A percentile compares a stretch with the other conserved stretches of the same genome.
These are phyloP conservation scores for Tipula unca DNA, from an alignment of 2,888 invertebrate species.

Conservation along the genomic window DNA sequence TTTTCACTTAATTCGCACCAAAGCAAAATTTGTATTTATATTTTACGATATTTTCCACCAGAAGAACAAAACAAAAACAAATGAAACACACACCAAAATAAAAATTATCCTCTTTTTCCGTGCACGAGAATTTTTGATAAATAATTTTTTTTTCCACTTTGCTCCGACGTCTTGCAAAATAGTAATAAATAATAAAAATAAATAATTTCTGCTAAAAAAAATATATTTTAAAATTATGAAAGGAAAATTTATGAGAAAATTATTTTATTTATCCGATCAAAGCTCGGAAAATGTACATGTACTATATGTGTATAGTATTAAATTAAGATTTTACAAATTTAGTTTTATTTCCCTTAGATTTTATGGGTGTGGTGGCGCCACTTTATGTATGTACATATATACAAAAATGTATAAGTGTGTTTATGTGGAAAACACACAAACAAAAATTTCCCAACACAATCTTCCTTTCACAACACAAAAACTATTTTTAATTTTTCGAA, in stretches of 20 bases:
- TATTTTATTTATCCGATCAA: background rate
- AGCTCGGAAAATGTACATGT: background rate
- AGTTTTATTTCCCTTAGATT: background rate
- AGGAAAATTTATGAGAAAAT: background rate
- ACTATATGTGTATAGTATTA: background rate
- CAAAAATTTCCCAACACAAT: background rate
- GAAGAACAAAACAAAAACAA: conserved; percentile 1
- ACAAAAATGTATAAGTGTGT: background rate
- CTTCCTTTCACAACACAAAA: background rate
- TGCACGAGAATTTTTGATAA: background rate
- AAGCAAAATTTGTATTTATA: background rate
- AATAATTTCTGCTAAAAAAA: background rate
- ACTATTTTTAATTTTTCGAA: background rate
- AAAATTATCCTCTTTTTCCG: background rate
- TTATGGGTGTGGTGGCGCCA: conserved; percentile 19
- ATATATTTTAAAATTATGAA: background rate
- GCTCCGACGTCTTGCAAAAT: background rate
- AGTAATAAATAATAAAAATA: background rate
- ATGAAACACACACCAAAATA: background rate
- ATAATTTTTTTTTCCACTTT: background rate
- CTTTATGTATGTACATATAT: background rate
- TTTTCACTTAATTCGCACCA: conserved; percentile 3
- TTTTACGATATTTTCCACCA: background rate
- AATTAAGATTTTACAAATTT: background rate
- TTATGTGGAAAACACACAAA: background rate